phyloP scores from a whole-genome alignment of 2,113 vertebrate genomes.

The Embiotoca jacksoni region DNA sequence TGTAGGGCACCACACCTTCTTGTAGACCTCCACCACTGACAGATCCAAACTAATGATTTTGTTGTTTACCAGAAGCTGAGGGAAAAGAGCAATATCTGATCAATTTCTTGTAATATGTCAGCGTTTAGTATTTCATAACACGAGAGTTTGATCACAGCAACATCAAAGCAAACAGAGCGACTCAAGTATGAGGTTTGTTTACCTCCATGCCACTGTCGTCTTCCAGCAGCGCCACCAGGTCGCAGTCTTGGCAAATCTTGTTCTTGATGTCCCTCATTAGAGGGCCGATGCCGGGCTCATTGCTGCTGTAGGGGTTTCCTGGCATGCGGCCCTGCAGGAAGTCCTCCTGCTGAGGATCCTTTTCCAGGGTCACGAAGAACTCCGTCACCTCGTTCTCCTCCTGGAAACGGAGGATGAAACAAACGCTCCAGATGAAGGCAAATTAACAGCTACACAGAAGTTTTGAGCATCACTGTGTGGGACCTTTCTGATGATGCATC shows the following conservation, averaged over 20 bases:
- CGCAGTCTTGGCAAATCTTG: slow-evolving; percentile 99
- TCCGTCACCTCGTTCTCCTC: slow-evolving; percentile 99
- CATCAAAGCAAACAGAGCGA: not conserved
- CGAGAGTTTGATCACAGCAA: not conserved
- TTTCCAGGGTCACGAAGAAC: slow-evolving; percentile 98
- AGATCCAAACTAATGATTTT: slow-evolving; percentile 99
- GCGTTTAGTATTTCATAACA: not conserved
- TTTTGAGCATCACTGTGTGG: too few species aligned
- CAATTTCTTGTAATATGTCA: not conserved
- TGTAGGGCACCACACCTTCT: slow-evolving; percentile 99
- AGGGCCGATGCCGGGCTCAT: slow-evolving; percentile 95
- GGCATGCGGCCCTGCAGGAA: slow-evolving; percentile 99
- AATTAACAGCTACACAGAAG: not conserved
- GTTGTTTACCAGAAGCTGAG: slow-evolving; percentile 97
- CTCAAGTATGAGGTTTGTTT: not conserved
- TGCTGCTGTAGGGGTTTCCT: slow-evolving; percentile 98
- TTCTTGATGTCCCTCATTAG: slow-evolving; percentile 99
- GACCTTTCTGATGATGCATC: too few species aligned
- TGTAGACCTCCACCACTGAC: slow-evolving; percentile 97
- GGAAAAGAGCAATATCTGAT: slow-evolving; percentile 18
- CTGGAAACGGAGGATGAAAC: slow-evolving; percentile 71
- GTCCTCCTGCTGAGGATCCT: slow-evolving; percentile 99
- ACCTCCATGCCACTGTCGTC: slow-evolving; percentile 99
- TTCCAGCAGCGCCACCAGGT: slow-evolving; percentile 97
- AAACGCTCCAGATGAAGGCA: not conserved